phyloP scores from a whole-genome alignment of 2,113 vertebrate genomes.

The Percina caprodes region DNA sequence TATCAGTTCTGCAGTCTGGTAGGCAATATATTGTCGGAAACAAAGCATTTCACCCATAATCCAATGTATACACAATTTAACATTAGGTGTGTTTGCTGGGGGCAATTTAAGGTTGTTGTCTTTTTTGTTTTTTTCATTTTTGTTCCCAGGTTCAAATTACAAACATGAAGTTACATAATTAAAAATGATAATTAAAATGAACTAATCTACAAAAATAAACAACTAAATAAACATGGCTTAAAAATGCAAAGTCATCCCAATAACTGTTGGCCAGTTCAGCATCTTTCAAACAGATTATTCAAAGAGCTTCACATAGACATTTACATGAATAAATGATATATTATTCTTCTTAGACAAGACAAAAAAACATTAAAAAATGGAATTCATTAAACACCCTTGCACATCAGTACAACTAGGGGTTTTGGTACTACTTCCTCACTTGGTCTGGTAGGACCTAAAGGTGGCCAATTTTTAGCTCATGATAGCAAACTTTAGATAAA shows the following conservation, averaged over 20 bases:
- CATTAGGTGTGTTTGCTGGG: no score
- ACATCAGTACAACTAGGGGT: not conserved
- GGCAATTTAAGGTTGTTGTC: not conserved
- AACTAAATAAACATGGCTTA: not conserved
- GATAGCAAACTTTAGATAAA: not conserved
- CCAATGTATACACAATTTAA: not conserved
- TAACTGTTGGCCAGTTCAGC: not conserved
- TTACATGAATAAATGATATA: not conserved
- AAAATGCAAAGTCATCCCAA: not conserved
- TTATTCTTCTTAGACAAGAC: not conserved
- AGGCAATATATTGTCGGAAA: not conserved
- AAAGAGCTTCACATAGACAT: not conserved
- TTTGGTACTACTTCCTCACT: no score
- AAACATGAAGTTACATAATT: not conserved
- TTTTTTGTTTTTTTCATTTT: not conserved
- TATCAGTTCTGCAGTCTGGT: conserved; percentile 26
- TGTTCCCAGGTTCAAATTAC: not conserved
- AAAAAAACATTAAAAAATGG: not conserved
- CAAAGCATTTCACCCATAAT: not conserved
- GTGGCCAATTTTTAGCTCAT: not conserved
- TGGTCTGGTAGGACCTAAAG: not conserved
- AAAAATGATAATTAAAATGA: no score
- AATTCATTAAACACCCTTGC: not conserved
- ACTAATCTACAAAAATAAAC: not conserved
- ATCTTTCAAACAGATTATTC: not conserved